Conservation (phyloP, 2,888 invertebrate genomes). For the Harpalus rufipes region DNA sequence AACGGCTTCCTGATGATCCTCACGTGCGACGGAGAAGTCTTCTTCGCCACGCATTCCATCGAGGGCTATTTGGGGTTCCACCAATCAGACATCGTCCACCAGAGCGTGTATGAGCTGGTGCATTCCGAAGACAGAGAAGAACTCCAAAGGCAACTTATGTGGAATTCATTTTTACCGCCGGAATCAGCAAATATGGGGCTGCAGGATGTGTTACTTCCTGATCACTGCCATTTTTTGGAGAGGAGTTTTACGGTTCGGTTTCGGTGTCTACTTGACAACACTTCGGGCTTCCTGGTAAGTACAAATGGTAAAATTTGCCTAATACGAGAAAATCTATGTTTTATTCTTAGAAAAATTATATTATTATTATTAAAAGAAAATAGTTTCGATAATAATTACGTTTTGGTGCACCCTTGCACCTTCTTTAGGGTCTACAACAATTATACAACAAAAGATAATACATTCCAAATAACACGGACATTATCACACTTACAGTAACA, state of each 20-base stretch:
- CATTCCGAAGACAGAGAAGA: constrained; percentile 99
- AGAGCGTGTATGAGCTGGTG: constrained; percentile 98
- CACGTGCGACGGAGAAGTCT: constrained; percentile 99
- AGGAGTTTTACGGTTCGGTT: constrained; percentile 99
- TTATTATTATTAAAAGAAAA: too few species aligned
- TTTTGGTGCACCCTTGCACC: too few species aligned
- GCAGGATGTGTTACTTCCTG: constrained; percentile 93
- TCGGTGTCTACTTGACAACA: constrained; percentile 98
- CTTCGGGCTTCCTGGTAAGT: constrained; percentile 98
- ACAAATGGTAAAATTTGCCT: too few species aligned
- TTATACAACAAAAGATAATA: too few species aligned
- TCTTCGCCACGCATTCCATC: constrained; percentile 99
- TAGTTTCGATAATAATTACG: too few species aligned
- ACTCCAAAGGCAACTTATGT: constrained; percentile 94
- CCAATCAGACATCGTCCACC: constrained; percentile 99
- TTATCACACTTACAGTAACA: too few species aligned
- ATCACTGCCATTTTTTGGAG: constrained; percentile 93
- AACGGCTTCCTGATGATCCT: constrained; percentile 99
- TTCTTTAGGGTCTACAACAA: too few species aligned
- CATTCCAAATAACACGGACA: too few species aligned
- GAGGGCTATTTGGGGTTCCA: constrained; percentile 99
- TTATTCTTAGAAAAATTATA: too few species aligned
- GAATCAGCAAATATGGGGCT: constrained; percentile 88
- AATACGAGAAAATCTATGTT: too few species aligned
- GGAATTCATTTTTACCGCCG: constrained; percentile 94